phyloP scores from a whole-genome alignment of 2,888 invertebrate species.

The Agonopterix alstromeriana region DNA sequence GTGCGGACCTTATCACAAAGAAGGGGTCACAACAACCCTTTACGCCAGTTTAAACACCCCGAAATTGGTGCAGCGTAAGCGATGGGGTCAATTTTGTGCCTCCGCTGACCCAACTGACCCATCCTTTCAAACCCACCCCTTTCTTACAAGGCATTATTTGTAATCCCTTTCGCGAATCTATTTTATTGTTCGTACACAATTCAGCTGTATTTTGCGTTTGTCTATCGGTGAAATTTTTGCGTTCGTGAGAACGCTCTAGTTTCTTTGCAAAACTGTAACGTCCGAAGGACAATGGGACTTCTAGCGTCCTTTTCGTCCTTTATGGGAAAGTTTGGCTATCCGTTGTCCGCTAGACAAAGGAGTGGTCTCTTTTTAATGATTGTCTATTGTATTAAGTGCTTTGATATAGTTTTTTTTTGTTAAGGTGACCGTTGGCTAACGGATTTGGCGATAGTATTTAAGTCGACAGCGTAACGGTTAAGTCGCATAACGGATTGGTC shows the following conservation, averaged over 20 bases:
- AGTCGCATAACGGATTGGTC: background rate
- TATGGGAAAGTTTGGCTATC: slow-evolving; percentile 53
- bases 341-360: slow-evolving; percentile 60
- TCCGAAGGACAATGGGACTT: slow-evolving; percentile 33
- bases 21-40: slow-evolving; percentile 65
- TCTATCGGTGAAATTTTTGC: slow-evolving; percentile 70
- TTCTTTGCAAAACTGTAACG: slow-evolving; percentile 73
- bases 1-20: slow-evolving; percentile 52
- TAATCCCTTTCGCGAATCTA: slow-evolving; percentile 78
- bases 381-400: slow-evolving; percentile 52
- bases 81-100: slow-evolving; percentile 69
- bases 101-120: slow-evolving; percentile 68
- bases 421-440: slow-evolving; percentile 67
- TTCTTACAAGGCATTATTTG: slow-evolving; percentile 75
- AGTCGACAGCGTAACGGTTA: slow-evolving; percentile 32
- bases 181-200: slow-evolving; percentile 61
- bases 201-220: slow-evolving; percentile 46
- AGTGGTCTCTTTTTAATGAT: slow-evolving; percentile 75
- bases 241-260: slow-evolving; percentile 72
- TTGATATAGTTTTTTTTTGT: slow-evolving; percentile 67
- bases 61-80: slow-evolving; percentile 71
- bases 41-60: slow-evolving; percentile 67
- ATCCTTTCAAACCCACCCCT: slow-evolving; percentile 58
- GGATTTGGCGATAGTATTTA: slow-evolving; percentile 70
- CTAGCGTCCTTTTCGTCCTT: slow-evolving; percentile 20